These are phyloP conservation scores for Heliconius ismenius DNA, from an alignment of 2,888 invertebrate genomes.

Conservation along the genomic window DNA sequence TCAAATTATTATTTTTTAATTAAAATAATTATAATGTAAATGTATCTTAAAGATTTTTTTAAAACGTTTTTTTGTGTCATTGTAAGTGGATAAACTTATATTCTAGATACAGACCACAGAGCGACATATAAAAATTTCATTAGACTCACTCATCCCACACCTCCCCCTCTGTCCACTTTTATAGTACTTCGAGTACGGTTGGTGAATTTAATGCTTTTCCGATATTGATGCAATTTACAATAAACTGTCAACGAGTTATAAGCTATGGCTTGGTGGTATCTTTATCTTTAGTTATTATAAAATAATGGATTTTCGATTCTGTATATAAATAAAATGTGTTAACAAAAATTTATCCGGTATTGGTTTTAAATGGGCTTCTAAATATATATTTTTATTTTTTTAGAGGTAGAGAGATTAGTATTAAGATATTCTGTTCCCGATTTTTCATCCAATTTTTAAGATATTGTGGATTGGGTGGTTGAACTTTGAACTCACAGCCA, in stretches of 20 bases:
- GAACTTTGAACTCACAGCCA: too few species aligned
- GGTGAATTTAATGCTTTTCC: constrained; percentile 42
- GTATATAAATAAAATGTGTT: not conserved
- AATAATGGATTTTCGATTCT: not conserved
- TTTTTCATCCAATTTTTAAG: too few species aligned
- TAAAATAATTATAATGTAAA: too few species aligned
- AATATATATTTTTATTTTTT: too few species aligned
- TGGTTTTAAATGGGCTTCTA: not conserved
- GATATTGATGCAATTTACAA: constrained; percentile 20
- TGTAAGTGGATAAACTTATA: not conserved
- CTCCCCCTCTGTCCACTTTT: constrained; percentile 40
- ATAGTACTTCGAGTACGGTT: constrained; percentile 45
- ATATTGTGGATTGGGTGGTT: too few species aligned
- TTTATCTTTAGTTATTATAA: constrained; percentile 10
- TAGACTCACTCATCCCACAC: constrained; percentile 53
- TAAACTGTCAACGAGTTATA: constrained; percentile 24
- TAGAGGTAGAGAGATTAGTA: too few species aligned
- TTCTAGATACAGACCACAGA: not conserved
- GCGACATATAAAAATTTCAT: constrained; percentile 68
- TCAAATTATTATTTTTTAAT: too few species aligned
- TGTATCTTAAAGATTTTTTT: too few species aligned
- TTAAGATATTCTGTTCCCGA: too few species aligned
- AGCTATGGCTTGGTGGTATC: constrained; percentile 10
- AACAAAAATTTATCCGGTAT: not conserved
- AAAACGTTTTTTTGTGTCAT: too few species aligned